phyloP scores from a whole-genome alignment of 2,797 vertebrate species.

The Erethizon dorsatum region DNA sequence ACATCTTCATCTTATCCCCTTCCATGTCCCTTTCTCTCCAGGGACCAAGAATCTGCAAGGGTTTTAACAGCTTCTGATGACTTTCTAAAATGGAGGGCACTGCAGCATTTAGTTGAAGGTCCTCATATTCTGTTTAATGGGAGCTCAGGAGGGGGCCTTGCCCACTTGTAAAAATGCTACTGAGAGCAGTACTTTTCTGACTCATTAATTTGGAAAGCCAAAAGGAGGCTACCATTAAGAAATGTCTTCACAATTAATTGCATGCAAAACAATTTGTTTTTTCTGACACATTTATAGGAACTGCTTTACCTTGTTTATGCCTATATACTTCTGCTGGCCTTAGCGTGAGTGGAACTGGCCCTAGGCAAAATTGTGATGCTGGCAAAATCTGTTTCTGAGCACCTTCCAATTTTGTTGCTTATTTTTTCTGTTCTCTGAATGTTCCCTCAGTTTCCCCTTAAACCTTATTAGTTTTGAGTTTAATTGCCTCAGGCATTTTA shows the following conservation, averaged over 20 bases:
- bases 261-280: slow-evolving; percentile 72
- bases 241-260: slow-evolving; percentile 80
- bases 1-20: slow-evolving; percentile 22
- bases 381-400: neutral
- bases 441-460: neutral
- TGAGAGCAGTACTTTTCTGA: slow-evolving; percentile 81
- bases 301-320: slow-evolving; percentile 30
- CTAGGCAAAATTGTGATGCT: neutral
- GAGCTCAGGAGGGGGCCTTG: slow-evolving; percentile 58
- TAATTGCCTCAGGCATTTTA: neutral
- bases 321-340: neutral
- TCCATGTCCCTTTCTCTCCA: neutral
- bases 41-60: neutral
- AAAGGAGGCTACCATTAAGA: slow-evolving; percentile 75
- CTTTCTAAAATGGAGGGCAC: slow-evolving; percentile 69
- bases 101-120: slow-evolving; percentile 58
- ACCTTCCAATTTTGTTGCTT: neutral
- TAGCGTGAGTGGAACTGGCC: neutral
- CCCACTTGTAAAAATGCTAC: slow-evolving; percentile 69
- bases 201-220: slow-evolving; percentile 81
- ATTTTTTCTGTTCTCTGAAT: slow-evolving; percentile 4
- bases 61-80: slow-evolving; percentile 63
- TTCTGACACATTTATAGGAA: slow-evolving; percentile 18
- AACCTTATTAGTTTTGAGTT: neutral
- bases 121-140: slow-evolving; percentile 61